Evolutionary conservation across 1,140 invertebrate species (phyloP).

Genomic region (Harpegnathos saltator): DNA sequence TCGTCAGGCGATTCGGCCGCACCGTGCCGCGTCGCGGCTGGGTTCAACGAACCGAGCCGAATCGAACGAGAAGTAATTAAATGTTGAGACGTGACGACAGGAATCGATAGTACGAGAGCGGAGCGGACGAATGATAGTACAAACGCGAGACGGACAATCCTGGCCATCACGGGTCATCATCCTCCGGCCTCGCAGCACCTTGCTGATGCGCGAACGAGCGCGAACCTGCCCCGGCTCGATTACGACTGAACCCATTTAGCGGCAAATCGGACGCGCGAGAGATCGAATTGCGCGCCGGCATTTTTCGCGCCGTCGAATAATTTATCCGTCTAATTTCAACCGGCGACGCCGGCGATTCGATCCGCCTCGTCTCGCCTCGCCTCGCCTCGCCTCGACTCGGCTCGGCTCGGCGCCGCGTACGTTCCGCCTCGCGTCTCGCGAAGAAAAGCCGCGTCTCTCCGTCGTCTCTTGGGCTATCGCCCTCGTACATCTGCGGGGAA

Average conservation of each 20-base stretch:
- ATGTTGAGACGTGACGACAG: constrained; percentile 35
- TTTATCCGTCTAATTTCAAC: constrained; percentile 51
- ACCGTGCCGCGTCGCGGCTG: too few species aligned
- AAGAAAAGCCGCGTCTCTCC: constrained; percentile 7
- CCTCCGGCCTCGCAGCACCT: neutral
- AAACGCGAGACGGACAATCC: constrained; percentile 6
- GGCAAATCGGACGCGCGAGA: neutral
- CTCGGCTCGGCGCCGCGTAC: too few species aligned
- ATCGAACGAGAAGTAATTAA: constrained; percentile 55
- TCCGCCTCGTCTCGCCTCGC: constrained; percentile 34
- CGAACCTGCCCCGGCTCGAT: constrained; percentile 9
- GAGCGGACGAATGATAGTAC: neutral
- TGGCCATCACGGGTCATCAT: constrained; percentile 30
- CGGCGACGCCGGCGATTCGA: too few species aligned
- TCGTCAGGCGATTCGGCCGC: constrained; percentile 9
- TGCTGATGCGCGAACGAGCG: constrained; percentile 9
- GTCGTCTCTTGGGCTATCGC: constrained; percentile 26
- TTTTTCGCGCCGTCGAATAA: constrained; percentile 45
- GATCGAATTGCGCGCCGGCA: constrained; percentile 25
- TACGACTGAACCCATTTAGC: neutral
- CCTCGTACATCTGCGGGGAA: constrained; percentile 38
- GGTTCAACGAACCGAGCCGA: constrained; percentile 46
- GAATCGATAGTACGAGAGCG: constrained; percentile 20
- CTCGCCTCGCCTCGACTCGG: too few species aligned
- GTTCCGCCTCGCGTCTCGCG: too few species aligned